Evolutionary conservation across 1,140 invertebrate genomes (phyloP).

Genomic region (Hylaeus anthracinus): DNA sequence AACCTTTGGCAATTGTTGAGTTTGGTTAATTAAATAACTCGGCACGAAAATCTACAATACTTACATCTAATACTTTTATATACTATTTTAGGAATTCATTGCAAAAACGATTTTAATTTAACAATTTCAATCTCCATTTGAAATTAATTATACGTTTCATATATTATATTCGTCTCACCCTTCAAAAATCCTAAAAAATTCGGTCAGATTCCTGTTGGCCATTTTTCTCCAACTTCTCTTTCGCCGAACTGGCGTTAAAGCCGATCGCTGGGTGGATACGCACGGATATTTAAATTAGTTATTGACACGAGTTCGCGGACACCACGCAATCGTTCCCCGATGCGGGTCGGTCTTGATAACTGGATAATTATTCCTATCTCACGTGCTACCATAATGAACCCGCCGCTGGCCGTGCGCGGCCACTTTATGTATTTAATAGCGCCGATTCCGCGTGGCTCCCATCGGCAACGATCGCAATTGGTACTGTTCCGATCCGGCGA

Average conservation of each 20-base stretch:
- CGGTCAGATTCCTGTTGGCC: too few relatives aligned
- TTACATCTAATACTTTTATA: too few relatives aligned
- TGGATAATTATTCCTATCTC: slow-evolving; percentile 54
- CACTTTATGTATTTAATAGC: slow-evolving; percentile 38
- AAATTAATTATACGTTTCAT: too few relatives aligned
- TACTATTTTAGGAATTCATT: too few relatives aligned
- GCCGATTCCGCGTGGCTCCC: neutral
- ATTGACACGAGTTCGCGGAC: slow-evolving; percentile 31
- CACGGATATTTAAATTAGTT: slow-evolving; percentile 54
- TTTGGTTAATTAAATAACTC: too few relatives aligned
- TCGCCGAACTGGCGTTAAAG: neutral
- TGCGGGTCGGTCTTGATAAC: slow-evolving; percentile 50
- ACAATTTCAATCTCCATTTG: too few relatives aligned
- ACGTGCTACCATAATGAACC: slow-evolving; percentile 34
- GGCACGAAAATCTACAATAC: too few relatives aligned
- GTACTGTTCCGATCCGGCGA: neutral
- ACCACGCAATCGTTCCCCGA: slow-evolving; percentile 29
- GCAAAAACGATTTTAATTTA: too few relatives aligned
- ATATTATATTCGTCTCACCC: too few relatives aligned
- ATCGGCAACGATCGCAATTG: slow-evolving; percentile 6
- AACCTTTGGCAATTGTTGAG: too few relatives aligned
- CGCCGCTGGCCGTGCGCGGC: neutral
- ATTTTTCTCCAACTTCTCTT: too few relatives aligned
- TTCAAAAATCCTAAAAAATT: too few relatives aligned
- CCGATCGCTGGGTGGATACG: neutral